A percentile compares a stretch with the other conserved stretches of the same genome.
Conservation (phyloP, 2,888 invertebrate species). For the Thera britannica region DNA sequence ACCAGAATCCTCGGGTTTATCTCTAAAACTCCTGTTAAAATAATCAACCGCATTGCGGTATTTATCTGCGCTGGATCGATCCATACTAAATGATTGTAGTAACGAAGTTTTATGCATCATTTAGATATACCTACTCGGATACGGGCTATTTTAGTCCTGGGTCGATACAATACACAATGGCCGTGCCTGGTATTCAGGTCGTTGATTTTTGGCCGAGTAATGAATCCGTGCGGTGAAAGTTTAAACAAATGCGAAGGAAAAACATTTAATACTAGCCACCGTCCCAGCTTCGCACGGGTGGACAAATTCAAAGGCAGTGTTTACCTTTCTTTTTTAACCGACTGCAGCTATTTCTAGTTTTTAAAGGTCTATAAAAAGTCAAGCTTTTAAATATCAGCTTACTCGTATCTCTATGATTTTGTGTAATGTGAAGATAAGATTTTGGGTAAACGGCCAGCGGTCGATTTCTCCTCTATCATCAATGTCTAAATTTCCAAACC, state of each 20-base stretch:
- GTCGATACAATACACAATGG: slow-evolving; percentile 19
- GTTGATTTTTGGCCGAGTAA: slow-evolving; percentile 18
- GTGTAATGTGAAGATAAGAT: too few species aligned
- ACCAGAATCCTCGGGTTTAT: neutral
- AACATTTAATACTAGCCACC: neutral
- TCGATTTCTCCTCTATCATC: slow-evolving; percentile 18
- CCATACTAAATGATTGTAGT: neutral
- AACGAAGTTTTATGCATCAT: slow-evolving; percentile 14
- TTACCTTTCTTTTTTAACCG: too few species aligned
- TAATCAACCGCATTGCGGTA: slow-evolving; percentile 21
- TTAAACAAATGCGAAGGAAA: slow-evolving; percentile 3
- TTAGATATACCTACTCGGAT: slow-evolving; percentile 4
- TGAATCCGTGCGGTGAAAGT: slow-evolving; percentile 12
- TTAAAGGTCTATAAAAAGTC: too few species aligned
- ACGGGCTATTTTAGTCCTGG: slow-evolving; percentile 17
- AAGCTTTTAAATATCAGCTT: too few species aligned
- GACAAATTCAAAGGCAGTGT: too few species aligned
- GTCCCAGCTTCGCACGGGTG: too few species aligned
- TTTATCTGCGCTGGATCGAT: slow-evolving; percentile 12
- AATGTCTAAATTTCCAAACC: slow-evolving; percentile 20
- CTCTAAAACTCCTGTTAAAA: neutral
- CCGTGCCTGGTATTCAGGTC: slow-evolving; percentile 13
- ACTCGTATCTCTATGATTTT: too few species aligned
- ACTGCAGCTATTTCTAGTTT: neutral
- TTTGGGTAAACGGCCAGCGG: neutral